phyloP scores from a whole-genome alignment of 2,888 invertebrate genomes.

The Yponomeuta plumbellus region DNA sequence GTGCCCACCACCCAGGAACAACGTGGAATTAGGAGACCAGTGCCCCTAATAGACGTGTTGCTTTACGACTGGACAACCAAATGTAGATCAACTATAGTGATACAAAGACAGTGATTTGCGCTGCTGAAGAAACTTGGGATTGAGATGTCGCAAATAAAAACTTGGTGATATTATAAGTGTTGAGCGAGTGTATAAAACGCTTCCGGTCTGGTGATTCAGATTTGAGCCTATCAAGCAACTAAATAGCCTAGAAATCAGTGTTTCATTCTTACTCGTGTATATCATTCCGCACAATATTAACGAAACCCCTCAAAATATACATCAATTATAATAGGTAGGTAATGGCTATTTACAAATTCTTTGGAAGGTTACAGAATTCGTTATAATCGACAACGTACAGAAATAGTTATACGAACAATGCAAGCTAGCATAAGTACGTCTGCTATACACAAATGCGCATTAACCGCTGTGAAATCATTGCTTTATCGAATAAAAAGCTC shows the following conservation, averaged over 20 bases:
- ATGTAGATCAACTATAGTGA: too few species aligned
- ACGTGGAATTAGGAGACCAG: too few species aligned
- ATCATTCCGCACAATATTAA: neutral
- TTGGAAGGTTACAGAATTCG: neutral
- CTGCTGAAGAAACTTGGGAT: neutral
- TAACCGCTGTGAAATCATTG: neutral
- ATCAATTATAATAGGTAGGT: neutral
- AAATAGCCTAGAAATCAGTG: neutral
- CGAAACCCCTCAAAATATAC: neutral
- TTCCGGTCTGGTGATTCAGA: neutral
- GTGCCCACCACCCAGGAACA: too few species aligned
- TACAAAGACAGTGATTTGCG: conserved; percentile 11
- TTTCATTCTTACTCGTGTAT: neutral
- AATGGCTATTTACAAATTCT: neutral
- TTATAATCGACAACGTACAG: neutral
- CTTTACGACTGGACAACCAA: too few species aligned
- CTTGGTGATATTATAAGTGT: neutral
- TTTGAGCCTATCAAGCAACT: neutral
- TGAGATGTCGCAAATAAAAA: neutral
- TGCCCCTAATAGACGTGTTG: too few species aligned
- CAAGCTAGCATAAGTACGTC: neutral
- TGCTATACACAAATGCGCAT: neutral
- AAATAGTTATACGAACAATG: neutral
- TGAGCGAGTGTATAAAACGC: neutral
- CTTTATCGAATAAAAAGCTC: neutral